phyloP scores from a whole-genome alignment of 2,797 vertebrate species.

The Garrulus glandarius region DNA sequence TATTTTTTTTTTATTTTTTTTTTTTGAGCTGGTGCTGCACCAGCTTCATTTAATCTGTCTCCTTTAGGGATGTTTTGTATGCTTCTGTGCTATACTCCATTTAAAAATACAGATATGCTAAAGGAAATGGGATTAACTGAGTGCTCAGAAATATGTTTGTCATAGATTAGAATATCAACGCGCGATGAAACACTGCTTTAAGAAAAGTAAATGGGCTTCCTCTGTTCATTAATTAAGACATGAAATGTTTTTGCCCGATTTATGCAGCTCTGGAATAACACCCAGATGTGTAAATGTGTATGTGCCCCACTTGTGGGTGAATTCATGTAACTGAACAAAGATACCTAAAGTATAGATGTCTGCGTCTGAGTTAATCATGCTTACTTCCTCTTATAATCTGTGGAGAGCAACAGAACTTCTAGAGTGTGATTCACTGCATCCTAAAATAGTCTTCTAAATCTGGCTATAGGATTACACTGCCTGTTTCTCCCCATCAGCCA shows the following conservation, averaged over 20 bases:
- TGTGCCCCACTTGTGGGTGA: neutral
- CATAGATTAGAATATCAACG: neutral
- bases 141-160: neutral
- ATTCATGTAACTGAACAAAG: neutral
- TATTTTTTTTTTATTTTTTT: too few relatives aligned
- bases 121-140: neutral
- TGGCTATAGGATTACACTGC: neutral
- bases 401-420: constrained; percentile 4
- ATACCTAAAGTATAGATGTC: neutral
- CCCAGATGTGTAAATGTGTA: neutral
- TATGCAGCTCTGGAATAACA: neutral
- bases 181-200: neutral
- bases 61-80: neutral
- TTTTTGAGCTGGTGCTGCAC: neutral
- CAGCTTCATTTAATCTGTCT: neutral
- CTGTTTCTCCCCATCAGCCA: neutral
- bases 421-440: neutral
- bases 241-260: neutral
- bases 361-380: neutral
- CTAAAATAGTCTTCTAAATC: constrained; percentile 42
- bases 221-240: neutral
- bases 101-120: neutral
- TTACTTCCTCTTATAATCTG: neutral
- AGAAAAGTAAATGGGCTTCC: neutral
- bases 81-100: neutral